phyloP scores from a whole-genome alignment of 2,888 invertebrate genomes.

The Torymus aiolomorphi region DNA sequence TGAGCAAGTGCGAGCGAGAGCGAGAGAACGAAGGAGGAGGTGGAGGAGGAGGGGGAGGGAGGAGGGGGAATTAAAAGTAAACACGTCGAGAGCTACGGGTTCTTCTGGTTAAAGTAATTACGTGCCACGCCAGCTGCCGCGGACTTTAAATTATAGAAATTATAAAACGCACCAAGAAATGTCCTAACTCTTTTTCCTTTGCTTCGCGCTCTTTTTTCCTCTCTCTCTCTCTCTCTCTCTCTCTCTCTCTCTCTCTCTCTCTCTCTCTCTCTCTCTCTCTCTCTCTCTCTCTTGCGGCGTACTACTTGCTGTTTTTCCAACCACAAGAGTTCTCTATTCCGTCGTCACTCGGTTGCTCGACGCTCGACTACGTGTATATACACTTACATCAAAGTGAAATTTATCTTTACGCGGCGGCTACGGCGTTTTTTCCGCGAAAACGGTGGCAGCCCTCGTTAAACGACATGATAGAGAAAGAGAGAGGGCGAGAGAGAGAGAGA shows the following conservation, averaged over 20 bases:
- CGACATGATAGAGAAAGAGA: conserved; percentile 3
- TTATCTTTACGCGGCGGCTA: conserved; percentile 34
- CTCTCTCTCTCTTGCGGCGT: background rate
- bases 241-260: conserved; percentile 24
- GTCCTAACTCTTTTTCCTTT: conserved; percentile 62
- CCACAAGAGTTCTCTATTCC: conserved; percentile 34
- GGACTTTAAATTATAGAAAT: conserved; percentile 75
- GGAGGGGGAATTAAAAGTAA: conserved; percentile 70
- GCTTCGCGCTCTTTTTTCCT: conserved; percentile 34
- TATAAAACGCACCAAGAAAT: conserved; percentile 71
- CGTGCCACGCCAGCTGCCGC: conserved; percentile 75
- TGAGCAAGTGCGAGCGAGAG: conserved; percentile 36
- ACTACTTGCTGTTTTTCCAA: conserved; percentile 44
- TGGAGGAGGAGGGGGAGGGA: conserved; percentile 25
- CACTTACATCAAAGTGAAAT: conserved; percentile 49
- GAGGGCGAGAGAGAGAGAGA: background rate
- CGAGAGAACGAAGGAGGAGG: conserved; percentile 14
- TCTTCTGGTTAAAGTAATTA: conserved; percentile 75
- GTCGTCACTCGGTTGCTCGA: conserved; percentile 2
- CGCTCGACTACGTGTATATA: background rate
- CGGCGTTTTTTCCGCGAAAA: conserved; percentile 11
- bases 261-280: background rate
- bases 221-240: conserved; percentile 34
- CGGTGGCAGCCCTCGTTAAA: background rate
- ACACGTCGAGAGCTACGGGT: conserved; percentile 70